These are phyloP conservation scores for Microchirus variegatus DNA, from an alignment of 2,797 vertebrate species.

Conservation along the genomic window DNA sequence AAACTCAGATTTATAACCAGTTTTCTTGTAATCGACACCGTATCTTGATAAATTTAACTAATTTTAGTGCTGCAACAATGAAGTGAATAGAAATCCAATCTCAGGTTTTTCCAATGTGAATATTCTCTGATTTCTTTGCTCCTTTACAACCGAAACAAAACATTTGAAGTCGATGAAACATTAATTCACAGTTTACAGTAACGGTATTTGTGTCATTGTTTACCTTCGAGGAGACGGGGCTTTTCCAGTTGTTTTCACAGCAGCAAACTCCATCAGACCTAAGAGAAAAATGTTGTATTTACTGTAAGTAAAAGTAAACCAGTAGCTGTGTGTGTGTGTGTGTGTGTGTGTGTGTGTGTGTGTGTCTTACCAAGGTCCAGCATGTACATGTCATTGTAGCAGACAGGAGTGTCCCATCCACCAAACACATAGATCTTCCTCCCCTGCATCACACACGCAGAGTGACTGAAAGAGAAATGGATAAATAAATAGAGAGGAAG, in stretches of 20 bases:
- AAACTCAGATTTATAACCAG: too few species aligned
- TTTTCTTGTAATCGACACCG: background rate
- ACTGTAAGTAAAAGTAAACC: background rate
- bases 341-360: background rate
- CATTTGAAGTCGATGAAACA: too few species aligned
- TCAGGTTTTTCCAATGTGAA: too few species aligned
- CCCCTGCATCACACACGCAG: constrained; percentile 83
- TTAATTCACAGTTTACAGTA: too few species aligned
- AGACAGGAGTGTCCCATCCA: constrained; percentile 87
- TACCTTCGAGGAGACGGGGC: constrained; percentile 84
- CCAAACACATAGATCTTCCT: constrained; percentile 85
- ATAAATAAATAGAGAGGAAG: background rate
- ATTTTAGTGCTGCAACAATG: too few species aligned
- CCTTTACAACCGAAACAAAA: too few species aligned
- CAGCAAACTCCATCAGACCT: constrained; percentile 88
- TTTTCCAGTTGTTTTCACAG: constrained; percentile 75
- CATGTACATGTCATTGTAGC: constrained; percentile 85
- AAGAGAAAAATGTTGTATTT: constrained; percentile 8
- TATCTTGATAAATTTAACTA: background rate
- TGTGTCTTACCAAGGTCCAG: constrained; percentile 82
- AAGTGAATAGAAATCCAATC: too few species aligned
- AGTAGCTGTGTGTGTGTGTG: background rate
- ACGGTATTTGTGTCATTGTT: too few species aligned
- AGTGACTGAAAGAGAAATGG: constrained; percentile 72
- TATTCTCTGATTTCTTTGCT: background rate